These are phyloP conservation scores for Spongia lamella DNA, from an alignment of 37 sponge, comb jelly and placozoan genomes.

Conservation along the genomic window DNA sequence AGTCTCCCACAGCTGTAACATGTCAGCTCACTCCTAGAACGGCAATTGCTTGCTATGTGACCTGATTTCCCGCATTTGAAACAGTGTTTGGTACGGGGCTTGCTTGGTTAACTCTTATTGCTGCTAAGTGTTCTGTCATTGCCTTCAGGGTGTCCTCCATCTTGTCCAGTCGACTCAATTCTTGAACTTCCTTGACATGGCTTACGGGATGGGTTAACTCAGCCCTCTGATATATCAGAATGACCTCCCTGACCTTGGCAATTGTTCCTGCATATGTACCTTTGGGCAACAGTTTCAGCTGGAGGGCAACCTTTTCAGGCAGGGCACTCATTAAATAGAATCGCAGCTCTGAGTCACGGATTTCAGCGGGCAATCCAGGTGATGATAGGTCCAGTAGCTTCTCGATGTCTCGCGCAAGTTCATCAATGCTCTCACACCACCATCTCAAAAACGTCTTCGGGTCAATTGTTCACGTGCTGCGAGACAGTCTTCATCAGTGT, in stretches of 20 bases:
- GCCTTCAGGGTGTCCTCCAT: too few species aligned
- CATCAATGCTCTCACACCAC: too few species aligned
- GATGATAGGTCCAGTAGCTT: too few species aligned
- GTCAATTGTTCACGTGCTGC: background rate
- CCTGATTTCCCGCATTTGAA: background rate
- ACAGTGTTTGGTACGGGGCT: background rate
- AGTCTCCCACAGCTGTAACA: background rate
- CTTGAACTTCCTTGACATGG: too few species aligned
- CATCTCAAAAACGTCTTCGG: background rate
- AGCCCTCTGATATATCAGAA: background rate
- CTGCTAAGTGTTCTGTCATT: background rate
- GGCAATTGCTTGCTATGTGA: slow-evolving; percentile 3
- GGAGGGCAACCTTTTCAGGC: background rate
- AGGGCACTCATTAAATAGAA: background rate
- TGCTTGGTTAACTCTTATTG: background rate
- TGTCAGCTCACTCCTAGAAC: background rate
- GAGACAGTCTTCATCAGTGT: slow-evolving; percentile 9
- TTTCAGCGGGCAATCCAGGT: too few species aligned
- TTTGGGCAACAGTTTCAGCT: too few species aligned
- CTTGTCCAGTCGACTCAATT: too few species aligned
- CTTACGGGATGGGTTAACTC: background rate
- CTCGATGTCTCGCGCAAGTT: too few species aligned
- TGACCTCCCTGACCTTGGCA: background rate
- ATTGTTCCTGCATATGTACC: background rate
- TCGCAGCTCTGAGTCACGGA: too few species aligned